A percentile compares a stretch with the other conserved stretches of the same genome.
These are phyloP conservation scores for Deroplatys truncata DNA, from an alignment of 2,888 invertebrate species.

Conservation along the genomic window DNA sequence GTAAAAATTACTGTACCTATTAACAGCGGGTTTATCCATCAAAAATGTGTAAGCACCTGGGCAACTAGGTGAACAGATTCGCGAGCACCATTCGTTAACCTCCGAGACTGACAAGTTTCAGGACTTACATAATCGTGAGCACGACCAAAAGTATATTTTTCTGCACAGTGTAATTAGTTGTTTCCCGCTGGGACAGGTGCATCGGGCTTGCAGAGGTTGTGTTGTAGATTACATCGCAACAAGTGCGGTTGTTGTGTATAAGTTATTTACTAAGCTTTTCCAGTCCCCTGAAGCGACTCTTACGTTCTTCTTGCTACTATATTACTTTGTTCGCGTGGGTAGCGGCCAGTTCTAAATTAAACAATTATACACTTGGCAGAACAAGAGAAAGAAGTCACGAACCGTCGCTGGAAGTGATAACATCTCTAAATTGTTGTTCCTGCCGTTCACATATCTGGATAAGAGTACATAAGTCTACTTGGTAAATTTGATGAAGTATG, in stretches of 20 bases:
- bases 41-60: too few relatives aligned
- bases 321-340: background rate
- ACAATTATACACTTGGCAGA: background rate
- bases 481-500: background rate
- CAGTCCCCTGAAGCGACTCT: background rate
- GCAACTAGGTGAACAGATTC: too few relatives aligned
- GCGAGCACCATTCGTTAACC: too few relatives aligned
- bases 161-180: background rate
- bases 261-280: background rate
- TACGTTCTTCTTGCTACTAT: background rate
- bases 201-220: too few relatives aligned
- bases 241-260: background rate
- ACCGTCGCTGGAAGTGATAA: background rate
- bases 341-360: background rate
- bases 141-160: background rate
- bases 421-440: background rate
- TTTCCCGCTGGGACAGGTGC: background rate
- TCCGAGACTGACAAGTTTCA: too few relatives aligned
- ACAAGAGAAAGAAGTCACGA: background rate
- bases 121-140: too few relatives aligned
- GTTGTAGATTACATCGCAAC: too few relatives aligned
- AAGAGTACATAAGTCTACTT: background rate
- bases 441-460: background rate
- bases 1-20: too few relatives aligned
- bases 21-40: too few relatives aligned